Conservation (phyloP, 2,113 vertebrate species). For the Lophotis ruficrista region DNA sequence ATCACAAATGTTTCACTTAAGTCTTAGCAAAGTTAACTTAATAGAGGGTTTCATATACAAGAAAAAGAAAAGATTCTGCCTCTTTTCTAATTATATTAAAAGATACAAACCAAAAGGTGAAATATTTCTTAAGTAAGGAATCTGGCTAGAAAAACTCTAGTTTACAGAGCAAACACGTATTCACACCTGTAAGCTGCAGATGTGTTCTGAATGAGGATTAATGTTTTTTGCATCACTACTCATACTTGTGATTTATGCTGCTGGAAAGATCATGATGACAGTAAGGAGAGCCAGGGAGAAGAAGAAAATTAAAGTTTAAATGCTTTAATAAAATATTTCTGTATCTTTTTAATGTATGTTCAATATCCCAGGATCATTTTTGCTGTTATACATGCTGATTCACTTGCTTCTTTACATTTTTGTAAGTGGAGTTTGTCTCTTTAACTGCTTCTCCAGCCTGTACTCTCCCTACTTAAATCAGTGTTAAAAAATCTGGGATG, state of each 20-base stretch:
- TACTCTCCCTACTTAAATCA: background rate
- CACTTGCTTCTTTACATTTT: background rate
- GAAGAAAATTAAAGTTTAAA: background rate
- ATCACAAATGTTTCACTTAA: slow-evolving; percentile 30
- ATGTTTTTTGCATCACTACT: background rate
- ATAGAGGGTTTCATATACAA: slow-evolving; percentile 15
- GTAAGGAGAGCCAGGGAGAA: background rate
- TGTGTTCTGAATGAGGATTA: slow-evolving; percentile 16
- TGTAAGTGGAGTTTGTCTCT: background rate
- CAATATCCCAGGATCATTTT: background rate
- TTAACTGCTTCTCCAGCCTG: background rate
- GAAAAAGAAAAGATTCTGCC: background rate
- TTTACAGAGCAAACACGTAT: slow-evolving; percentile 8
- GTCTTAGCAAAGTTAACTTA: slow-evolving; percentile 17
- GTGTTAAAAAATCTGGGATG: background rate
- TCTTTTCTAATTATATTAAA: background rate
- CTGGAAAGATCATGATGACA: background rate
- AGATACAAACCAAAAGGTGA: background rate
- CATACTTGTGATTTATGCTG: slow-evolving; percentile 1
- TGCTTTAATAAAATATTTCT: background rate
- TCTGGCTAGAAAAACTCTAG: background rate
- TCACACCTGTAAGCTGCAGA: slow-evolving; percentile 25
- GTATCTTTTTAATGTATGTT: background rate
- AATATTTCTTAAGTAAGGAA: background rate
- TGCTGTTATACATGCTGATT: background rate